Percentiles rank a stretch among this genome's conserved stretches.
Evolutionary conservation across 2,797 vertebrate genomes (phyloP).

Genomic region (Onychomys torridus): DNA sequence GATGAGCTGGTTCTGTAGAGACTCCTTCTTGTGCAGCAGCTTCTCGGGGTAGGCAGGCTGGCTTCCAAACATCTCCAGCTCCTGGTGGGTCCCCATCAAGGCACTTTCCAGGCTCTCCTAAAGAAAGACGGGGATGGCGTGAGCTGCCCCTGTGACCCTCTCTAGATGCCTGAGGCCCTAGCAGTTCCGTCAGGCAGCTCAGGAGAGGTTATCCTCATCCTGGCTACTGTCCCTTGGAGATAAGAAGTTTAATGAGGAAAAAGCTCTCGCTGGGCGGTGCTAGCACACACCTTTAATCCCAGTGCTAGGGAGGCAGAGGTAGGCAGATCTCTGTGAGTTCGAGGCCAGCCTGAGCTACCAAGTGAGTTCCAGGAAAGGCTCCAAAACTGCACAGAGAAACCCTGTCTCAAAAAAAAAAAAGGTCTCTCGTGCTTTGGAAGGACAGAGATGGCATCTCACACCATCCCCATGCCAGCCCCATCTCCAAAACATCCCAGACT

Average conservation of each 20-base stretch:
- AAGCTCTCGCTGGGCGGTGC: neutral
- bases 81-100: slow-evolving; percentile 95
- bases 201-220: neutral
- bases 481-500: accelerated
- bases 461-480: neutral
- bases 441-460: neutral
- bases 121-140: neutral
- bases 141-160: accelerated
- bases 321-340: too few species aligned
- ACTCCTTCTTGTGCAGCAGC: slow-evolving; percentile 95
- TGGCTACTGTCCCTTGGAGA: neutral
- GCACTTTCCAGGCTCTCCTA: slow-evolving; percentile 96
- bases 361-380: too few species aligned
- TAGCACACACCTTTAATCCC: too few species aligned
- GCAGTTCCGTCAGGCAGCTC: neutral
- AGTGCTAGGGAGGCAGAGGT: too few species aligned
- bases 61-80: slow-evolving; percentile 95
- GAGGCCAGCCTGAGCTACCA: too few species aligned
- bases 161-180: neutral
- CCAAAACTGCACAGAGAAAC: too few species aligned
- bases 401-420: too few species aligned
- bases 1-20: slow-evolving; percentile 97
- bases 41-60: slow-evolving; percentile 93
- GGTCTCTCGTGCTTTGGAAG: neutral
- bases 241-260: neutral